Percentiles rank a stretch among this genome's conserved stretches.
phyloP scores from a whole-genome alignment of 2,888 invertebrate genomes.

The Timema podura region DNA sequence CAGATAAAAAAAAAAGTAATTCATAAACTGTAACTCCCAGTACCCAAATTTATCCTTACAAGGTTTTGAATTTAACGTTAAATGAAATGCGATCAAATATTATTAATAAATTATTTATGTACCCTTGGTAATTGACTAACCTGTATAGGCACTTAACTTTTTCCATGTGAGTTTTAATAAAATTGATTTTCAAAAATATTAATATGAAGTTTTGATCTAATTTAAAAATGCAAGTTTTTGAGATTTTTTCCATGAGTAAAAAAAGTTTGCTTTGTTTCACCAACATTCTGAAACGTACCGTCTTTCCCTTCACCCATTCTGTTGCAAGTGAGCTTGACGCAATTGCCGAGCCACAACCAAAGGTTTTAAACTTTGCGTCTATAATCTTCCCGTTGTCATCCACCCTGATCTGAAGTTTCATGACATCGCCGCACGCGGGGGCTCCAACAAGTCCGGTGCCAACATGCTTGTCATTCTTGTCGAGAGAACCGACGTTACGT shows the following conservation, averaged over 20 bases:
- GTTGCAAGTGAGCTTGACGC: constrained; percentile 95
- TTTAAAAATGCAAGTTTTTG: too few relatives aligned
- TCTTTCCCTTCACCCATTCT: constrained; percentile 96
- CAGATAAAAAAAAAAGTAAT: too few relatives aligned
- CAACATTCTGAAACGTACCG: constrained; percentile 47
- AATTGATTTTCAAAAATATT: constrained; percentile 9
- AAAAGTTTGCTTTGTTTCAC: too few relatives aligned
- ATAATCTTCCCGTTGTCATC: constrained; percentile 95
- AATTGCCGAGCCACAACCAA: constrained; percentile 99
- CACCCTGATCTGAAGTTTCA: constrained; percentile 96
- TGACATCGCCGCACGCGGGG: constrained; percentile 99
- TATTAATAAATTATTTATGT: too few relatives aligned
- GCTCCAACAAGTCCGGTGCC: constrained; percentile 99
- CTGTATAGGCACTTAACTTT: too few relatives aligned
- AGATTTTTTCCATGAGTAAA: too few relatives aligned
- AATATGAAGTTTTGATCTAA: not conserved
- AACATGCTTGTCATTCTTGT: constrained; percentile 88
- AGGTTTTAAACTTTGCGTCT: constrained; percentile 99
- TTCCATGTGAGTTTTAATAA: too few relatives aligned
- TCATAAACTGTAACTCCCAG: too few relatives aligned
- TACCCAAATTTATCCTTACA: too few relatives aligned
- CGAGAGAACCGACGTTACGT: constrained; percentile 94
- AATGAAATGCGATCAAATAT: too few relatives aligned
- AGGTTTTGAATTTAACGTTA: too few relatives aligned
- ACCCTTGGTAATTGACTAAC: too few relatives aligned